Conservation (phyloP, 2,797 vertebrate species). For the Pseudochaenichthys georgianus region DNA sequence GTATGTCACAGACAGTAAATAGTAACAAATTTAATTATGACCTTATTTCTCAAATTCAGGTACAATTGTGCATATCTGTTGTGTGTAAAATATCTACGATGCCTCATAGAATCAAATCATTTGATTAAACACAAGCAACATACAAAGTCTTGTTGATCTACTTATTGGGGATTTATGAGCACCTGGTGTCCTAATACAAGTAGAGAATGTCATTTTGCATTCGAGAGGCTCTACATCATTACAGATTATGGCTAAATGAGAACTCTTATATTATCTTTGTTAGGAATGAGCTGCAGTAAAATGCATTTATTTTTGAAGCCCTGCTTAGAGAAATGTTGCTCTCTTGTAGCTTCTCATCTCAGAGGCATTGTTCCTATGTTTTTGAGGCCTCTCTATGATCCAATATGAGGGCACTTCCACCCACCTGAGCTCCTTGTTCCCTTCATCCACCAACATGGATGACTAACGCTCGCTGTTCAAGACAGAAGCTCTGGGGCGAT, state of each 20-base stretch:
- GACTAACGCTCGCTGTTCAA: conserved; percentile 74
- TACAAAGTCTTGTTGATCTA: conserved; percentile 36
- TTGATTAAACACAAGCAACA: conserved; percentile 29
- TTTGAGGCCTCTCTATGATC: conserved; percentile 69
- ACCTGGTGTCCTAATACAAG: conserved; percentile 9
- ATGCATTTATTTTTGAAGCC: conserved; percentile 44
- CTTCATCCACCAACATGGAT: conserved; percentile 80
- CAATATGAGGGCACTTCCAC: conserved; percentile 75
- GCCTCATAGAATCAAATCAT: conserved; percentile 55
- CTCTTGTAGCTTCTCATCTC: conserved; percentile 60
- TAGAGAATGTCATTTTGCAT: not conserved
- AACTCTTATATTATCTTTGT: conserved; percentile 30
- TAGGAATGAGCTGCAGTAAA: conserved; percentile 33
- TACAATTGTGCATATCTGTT: conserved; percentile 36
- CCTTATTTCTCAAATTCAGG: conserved; percentile 22
- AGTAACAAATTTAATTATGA: conserved; percentile 15
- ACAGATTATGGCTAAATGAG: conserved; percentile 4
- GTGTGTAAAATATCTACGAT: conserved; percentile 22
- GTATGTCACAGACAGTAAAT: conserved; percentile 40
- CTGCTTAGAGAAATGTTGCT: conserved; percentile 37
- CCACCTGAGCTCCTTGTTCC: conserved; percentile 79
- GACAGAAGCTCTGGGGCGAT: conserved; percentile 61
- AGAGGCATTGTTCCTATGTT: conserved; percentile 70
- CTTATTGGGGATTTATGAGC: conserved; percentile 5
- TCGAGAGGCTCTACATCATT: no score